Conservation (phyloP, 2,797 vertebrate species). For the Melanotaenia pygmaea region DNA sequence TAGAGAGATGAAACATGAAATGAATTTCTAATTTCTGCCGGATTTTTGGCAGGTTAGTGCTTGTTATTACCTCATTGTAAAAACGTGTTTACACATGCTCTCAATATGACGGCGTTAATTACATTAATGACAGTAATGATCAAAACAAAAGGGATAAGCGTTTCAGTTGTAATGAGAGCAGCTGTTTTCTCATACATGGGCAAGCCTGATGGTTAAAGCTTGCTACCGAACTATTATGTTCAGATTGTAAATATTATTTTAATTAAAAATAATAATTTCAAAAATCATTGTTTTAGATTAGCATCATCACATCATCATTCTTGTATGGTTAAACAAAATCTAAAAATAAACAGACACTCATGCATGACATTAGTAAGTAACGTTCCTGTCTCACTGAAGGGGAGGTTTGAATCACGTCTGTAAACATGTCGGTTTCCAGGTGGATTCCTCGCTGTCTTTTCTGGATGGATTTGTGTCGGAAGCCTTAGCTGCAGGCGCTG, state of each 20-base stretch:
- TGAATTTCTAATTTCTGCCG: background rate
- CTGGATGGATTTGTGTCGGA: conserved; percentile 96
- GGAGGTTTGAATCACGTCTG: conserved; percentile 9
- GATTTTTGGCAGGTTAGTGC: conserved; percentile 10
- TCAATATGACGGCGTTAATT: background rate
- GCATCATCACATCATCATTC: background rate
- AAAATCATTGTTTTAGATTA: background rate
- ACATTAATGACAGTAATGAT: background rate
- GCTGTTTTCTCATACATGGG: conserved; percentile 30
- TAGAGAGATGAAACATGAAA: background rate
- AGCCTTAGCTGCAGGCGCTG: conserved; percentile 88
- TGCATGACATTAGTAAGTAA: background rate
- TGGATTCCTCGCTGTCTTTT: conserved; percentile 96
- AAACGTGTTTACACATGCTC: conserved; percentile 29
- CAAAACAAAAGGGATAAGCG: background rate
- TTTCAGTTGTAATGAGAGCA: background rate
- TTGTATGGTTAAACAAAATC: background rate
- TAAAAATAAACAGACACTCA: background rate
- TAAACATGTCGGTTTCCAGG: conserved; percentile 75
- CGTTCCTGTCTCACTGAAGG: background rate
- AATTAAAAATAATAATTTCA: background rate
- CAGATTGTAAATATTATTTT: background rate
- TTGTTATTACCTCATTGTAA: background rate
- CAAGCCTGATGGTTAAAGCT: conserved; percentile 23
- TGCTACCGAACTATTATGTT: background rate